phyloP scores from a whole-genome alignment of 2,888 invertebrate species.

The Rhogogaster chlorosoma region DNA sequence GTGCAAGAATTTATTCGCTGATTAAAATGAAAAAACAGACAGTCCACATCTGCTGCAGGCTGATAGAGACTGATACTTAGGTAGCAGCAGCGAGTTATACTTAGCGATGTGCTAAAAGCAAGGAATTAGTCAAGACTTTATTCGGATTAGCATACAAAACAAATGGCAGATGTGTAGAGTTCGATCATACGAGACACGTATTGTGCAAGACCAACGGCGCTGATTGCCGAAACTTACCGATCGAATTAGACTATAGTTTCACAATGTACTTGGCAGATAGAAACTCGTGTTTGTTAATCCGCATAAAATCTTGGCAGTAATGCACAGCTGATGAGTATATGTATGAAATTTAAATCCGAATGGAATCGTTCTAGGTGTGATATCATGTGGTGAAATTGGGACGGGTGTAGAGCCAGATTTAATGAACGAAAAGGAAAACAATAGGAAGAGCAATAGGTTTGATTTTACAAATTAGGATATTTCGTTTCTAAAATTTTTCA shows the following conservation, averaged over 20 bases:
- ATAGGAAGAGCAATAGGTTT: background rate
- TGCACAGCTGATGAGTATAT: conserved; percentile 15
- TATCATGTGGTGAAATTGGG: background rate
- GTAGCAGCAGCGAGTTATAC: conserved; percentile 29
- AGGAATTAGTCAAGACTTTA: conserved; percentile 46
- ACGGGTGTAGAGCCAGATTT: background rate
- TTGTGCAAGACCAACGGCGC: conserved; percentile 12
- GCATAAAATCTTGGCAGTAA: conserved; percentile 1
- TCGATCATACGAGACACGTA: background rate
- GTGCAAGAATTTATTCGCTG: conserved; percentile 14
- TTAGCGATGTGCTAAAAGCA: conserved; percentile 35
- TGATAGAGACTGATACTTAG: conserved; percentile 33
- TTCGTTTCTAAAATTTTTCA: background rate
- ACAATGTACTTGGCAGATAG: conserved; percentile 36
- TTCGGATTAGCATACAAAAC: conserved; percentile 30
- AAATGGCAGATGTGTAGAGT: conserved; percentile 4
- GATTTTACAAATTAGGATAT: background rate
- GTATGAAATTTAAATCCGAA: background rate
- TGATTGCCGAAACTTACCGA: conserved; percentile 15
- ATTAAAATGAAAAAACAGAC: conserved; percentile 38
- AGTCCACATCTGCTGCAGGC: conserved; percentile 24
- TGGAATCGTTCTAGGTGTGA: background rate
- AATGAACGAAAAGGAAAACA: background rate
- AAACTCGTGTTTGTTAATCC: conserved; percentile 7
- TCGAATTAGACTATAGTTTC: conserved; percentile 39